Evolutionary conservation across 2,113 vertebrate species (phyloP), one percentile per base, ranked within the genome.

Genomic region (Holacanthus passer): DNA sequence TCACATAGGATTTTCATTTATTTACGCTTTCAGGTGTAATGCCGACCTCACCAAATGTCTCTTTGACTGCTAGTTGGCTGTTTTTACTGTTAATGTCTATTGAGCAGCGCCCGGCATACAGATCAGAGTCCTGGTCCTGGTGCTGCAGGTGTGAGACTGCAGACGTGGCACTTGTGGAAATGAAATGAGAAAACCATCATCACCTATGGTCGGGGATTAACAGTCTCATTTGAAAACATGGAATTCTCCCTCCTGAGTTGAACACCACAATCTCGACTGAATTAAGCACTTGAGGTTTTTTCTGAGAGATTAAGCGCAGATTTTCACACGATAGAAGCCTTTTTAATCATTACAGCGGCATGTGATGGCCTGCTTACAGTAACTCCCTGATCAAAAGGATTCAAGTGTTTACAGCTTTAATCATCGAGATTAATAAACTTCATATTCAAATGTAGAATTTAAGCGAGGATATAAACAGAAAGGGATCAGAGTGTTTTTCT

Each of bases 11-110:
- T 53, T 72, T 75, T 50, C 7, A 73, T 77, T 66, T 70, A 55
- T 78, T 76, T 81, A 80, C 31, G 5, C 41, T 84, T 68, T 65
- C 37, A 5, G 67, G 32, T 10, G 24, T 50, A 50, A 71, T 11
- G 58, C 72, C 70, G 11, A 32, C 53, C 53, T 47, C 74, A 43
- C n/a, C 52, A 37, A 74, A 69, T 43, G 47, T 53, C 19, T 65
- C 79, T 80, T 69, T 82, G 86, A 68, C 65, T 82, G 69, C 39
- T 11, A 35, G 80, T 62, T 68, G 41, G 73, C 62, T 72, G 75
- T 87, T 81, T 62, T 81, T 58, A 48, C 77, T 47, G 43, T 62
- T 81, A 73, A 84, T 84, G 73, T 69, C 60, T 84, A 73, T 75
- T 69, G 60, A 73, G 66, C 47, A 53, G 60, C 76, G 73, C 85